These are phyloP conservation scores for Syngnathus typhle DNA, from an alignment of 2,113 vertebrate genomes.

Conservation along the genomic window DNA sequence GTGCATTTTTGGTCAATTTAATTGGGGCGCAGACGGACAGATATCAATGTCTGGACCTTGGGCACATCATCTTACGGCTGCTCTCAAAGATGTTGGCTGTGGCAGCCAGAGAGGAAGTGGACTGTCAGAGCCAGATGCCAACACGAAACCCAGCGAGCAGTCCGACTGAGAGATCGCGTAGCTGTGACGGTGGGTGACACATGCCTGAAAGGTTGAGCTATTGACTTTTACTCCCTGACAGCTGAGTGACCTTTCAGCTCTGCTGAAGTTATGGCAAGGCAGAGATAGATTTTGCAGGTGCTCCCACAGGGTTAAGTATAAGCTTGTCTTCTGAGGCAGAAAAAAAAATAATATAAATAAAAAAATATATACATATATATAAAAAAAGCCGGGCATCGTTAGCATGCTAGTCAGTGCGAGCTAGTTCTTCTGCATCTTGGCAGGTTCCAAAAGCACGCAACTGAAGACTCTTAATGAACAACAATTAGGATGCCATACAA, in stretches of 20 bases:
- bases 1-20: too few relatives aligned
- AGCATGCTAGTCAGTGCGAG: slow-evolving; percentile 12
- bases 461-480: neutral
- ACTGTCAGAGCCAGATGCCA: slow-evolving; percentile 22
- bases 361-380: too few relatives aligned
- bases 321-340: slow-evolving; percentile 39
- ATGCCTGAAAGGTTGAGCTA: slow-evolving; percentile 67
- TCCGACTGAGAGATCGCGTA: slow-evolving; percentile 51
- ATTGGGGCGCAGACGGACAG: too few relatives aligned
- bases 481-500: neutral
- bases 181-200: slow-evolving; percentile 55
- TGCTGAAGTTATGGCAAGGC: slow-evolving; percentile 48
- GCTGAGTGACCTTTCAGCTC: slow-evolving; percentile 65
- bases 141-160: slow-evolving; percentile 17
- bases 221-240: slow-evolving; percentile 69
- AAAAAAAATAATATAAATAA: too few relatives aligned
- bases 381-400: slow-evolving; percentile 18
- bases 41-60: neutral
- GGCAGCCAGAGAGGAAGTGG: slow-evolving; percentile 22
- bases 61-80: neutral
- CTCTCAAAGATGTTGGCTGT: slow-evolving; percentile 5
- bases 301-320: slow-evolving; percentile 60
- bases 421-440: neutral
- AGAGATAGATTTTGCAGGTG: slow-evolving; percentile 58
- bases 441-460: too few relatives aligned